Percentiles rank a stretch among this genome's conserved stretches.
These are phyloP conservation scores for Seriola rivoliana DNA, from an alignment of 2,113 vertebrate species.

Conservation along the genomic window DNA sequence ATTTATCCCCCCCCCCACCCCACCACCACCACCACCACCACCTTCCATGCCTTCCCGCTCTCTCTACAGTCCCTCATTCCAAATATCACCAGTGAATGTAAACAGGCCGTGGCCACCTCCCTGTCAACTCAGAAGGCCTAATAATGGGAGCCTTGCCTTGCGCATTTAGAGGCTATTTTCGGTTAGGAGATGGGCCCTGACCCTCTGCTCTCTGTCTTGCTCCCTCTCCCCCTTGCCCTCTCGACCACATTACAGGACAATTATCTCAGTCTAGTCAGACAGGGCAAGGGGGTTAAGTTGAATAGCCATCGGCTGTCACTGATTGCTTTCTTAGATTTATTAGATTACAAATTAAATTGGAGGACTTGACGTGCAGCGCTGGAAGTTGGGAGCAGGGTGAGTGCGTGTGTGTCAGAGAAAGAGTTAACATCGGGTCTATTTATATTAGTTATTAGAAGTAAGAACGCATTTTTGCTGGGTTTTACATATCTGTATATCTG, in stretches of 20 bases:
- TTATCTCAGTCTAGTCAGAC: conserved; percentile 73
- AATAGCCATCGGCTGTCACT: conserved; percentile 64
- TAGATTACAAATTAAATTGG: conserved; percentile 75
- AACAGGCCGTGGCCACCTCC: conserved; percentile 73
- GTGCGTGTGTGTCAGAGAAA: not conserved
- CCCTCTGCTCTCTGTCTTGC: conserved; percentile 51
- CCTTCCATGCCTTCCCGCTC: conserved; percentile 46
- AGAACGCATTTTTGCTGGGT: not conserved
- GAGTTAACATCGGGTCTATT: not conserved
- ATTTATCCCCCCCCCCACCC: conserved; percentile 80
- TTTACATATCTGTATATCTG: not conserved
- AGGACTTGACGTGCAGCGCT: conserved; percentile 36
- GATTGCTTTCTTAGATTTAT: conserved; percentile 76
- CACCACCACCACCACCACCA: conserved; percentile 15
- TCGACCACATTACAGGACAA: conserved; percentile 76
- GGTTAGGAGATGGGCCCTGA: conserved; percentile 66
- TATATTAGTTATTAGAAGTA: not conserved
- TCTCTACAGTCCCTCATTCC: conserved; percentile 59
- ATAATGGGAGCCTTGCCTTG: conserved; percentile 75
- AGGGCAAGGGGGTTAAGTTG: conserved; percentile 66
- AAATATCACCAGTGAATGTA: conserved; percentile 75
- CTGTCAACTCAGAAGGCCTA: conserved; percentile 75
- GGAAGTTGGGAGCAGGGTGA: conserved; percentile 20
- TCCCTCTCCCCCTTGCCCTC: conserved; percentile 57
- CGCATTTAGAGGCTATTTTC: conserved; percentile 79